These are phyloP conservation scores for Andrena hattorfiana DNA, from an alignment of 2,888 invertebrate species.

Conservation along the genomic window DNA sequence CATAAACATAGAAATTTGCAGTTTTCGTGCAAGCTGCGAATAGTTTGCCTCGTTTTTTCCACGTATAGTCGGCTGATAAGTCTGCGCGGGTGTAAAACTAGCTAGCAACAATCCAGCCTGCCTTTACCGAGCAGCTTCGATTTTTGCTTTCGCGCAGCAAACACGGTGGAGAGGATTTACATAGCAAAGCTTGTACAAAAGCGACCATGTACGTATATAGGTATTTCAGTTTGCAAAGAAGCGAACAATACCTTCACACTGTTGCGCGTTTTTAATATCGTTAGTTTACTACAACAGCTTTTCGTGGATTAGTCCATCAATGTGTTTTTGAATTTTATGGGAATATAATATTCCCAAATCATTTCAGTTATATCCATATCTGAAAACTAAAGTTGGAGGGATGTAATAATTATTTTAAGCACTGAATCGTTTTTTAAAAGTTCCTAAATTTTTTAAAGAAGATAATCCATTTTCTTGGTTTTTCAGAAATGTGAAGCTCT, in stretches of 20 bases:
- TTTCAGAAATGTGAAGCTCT: no score
- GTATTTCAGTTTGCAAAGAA: neutral
- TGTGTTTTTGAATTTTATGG: neutral
- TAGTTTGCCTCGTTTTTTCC: neutral
- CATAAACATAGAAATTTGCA: neutral
- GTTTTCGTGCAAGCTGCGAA: constrained; percentile 28
- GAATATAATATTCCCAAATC: neutral
- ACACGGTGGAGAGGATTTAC: constrained; percentile 11
- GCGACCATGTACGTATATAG: neutral
- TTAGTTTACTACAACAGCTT: constrained; percentile 13
- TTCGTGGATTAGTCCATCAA: neutral
- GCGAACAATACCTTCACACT: neutral
- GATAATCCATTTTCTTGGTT: no score
- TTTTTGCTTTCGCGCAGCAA: constrained; percentile 30
- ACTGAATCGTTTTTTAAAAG: no score
- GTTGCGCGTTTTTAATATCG: constrained; percentile 24
- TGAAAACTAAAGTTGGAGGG: no score
- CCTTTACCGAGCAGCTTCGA: constrained; percentile 24
- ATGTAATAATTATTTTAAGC: no score
- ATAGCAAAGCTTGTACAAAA: constrained; percentile 19
- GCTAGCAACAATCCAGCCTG: constrained; percentile 19
- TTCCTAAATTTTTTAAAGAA: no score
- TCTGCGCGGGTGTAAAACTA: constrained; percentile 30
- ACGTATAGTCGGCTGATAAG: constrained; percentile 8
- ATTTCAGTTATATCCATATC: no score